A percentile compares a stretch with the other conserved stretches of the same genome.
These are phyloP conservation scores for Mola mola DNA, from an alignment of 2,113 vertebrate species.

Conservation along the genomic window DNA sequence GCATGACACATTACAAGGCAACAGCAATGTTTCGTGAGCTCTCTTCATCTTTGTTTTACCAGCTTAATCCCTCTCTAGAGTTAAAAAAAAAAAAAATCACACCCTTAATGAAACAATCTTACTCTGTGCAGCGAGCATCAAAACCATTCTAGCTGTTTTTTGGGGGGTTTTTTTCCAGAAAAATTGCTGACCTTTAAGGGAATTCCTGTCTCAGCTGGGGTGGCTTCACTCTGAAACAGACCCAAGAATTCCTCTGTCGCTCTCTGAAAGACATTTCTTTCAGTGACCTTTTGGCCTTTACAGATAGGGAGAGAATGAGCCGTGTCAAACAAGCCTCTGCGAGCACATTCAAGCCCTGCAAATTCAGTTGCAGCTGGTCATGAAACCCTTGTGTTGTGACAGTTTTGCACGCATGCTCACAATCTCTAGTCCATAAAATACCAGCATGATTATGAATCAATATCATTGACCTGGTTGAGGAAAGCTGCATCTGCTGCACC, in stretches of 20 bases:
- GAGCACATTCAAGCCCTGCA: no score
- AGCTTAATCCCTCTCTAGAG: neutral
- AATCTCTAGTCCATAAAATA: neutral
- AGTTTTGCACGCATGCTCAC: neutral
- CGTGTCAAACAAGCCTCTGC: no score
- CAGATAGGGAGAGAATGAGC: no score
- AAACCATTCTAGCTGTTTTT: neutral
- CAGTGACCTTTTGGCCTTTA: slow-evolving; percentile 16
- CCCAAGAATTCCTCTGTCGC: neutral
- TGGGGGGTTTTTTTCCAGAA: neutral
- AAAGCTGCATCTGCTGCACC: slow-evolving; percentile 26
- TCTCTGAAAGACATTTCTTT: slow-evolving; percentile 14
- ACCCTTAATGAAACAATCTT: no score
- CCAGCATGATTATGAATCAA: neutral
- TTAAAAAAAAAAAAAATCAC: no score
- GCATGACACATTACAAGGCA: slow-evolving; percentile 21
- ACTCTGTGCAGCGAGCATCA: no score
- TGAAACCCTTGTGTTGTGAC: neutral
- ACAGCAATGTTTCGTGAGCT: slow-evolving; percentile 41
- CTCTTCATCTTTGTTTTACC: slow-evolving; percentile 21
- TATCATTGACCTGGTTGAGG: neutral
- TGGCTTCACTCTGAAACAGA: slow-evolving; percentile 13
- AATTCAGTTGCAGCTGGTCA: no score
- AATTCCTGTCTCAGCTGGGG: slow-evolving; percentile 12
- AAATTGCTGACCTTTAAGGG: slow-evolving; percentile 20